Conservation (phyloP, 2,797 vertebrate species). For the Dromococcyx pavoninus region DNA sequence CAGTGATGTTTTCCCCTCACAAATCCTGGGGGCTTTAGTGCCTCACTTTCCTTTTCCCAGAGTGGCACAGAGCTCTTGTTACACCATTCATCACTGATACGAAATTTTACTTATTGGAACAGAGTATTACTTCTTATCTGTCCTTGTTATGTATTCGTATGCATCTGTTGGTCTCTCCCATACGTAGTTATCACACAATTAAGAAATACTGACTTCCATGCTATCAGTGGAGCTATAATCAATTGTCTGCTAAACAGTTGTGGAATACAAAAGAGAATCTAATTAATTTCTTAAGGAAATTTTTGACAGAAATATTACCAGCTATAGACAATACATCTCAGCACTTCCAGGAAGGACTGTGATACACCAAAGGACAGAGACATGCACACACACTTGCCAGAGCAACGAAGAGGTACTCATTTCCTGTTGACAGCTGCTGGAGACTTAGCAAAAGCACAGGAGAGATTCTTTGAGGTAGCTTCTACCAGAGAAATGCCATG, state of each 20-base stretch:
- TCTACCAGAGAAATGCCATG: not conserved
- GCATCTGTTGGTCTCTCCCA: not conserved
- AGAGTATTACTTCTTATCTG: not conserved
- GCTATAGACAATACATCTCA: not conserved
- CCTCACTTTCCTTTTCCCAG: not conserved
- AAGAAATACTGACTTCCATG: not conserved
- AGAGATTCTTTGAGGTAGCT: not conserved
- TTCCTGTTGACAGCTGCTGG: not conserved
- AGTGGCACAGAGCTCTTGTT: not conserved
- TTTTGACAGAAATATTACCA: not conserved
- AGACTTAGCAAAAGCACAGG: not conserved
- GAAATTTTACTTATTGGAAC: not conserved
- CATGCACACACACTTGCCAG: not conserved
- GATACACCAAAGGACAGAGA: not conserved
- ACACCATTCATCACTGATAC: accelerated
- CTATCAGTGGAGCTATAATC: not conserved
- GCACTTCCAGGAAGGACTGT: not conserved
- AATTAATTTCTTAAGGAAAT: not conserved
- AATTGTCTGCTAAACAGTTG: accelerated
- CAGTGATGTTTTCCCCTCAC: not conserved
- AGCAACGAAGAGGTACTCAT: not conserved
- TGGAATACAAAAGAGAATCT: not conserved
- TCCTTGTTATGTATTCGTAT: not conserved
- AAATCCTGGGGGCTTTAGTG: not conserved
- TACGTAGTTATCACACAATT: not conserved